Percentiles rank a stretch among this genome's conserved stretches.
phyloP scores from a whole-genome alignment of 92 coral and sea anemone genomes.

The Parazoanthus swiftii region DNA sequence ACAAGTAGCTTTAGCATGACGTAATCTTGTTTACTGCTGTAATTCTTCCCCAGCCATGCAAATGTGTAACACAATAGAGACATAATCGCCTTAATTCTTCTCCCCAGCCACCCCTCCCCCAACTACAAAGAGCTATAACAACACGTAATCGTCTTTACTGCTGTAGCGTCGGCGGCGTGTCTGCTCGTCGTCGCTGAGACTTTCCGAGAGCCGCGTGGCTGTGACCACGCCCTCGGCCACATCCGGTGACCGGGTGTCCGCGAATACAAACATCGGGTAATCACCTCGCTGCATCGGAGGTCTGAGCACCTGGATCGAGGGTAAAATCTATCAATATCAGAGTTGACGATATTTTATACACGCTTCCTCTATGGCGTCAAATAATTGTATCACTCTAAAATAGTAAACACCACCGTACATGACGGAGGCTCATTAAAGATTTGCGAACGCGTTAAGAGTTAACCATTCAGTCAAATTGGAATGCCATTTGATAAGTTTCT shows the following conservation, averaged over 20 bases:
- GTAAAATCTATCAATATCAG: neutral
- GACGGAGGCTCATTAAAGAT: neutral
- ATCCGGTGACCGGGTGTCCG: conserved; percentile 62
- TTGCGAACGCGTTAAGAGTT: no score
- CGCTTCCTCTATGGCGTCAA: neutral
- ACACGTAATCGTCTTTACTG: conserved; percentile 40
- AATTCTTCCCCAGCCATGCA: neutral
- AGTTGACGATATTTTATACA: neutral
- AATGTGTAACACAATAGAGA: neutral
- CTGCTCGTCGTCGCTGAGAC: conserved; percentile 57
- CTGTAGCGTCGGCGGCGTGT: conserved; percentile 30
- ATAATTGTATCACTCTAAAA: no score
- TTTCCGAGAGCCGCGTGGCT: conserved; percentile 75
- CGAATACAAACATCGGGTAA: conserved; percentile 93
- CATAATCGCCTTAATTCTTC: neutral
- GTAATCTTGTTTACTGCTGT: neutral
- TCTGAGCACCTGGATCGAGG: conserved; percentile 67
- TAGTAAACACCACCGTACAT: neutral
- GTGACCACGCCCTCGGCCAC: conserved; percentile 57
- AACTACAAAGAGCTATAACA: neutral
- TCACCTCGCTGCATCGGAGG: conserved; percentile 99
- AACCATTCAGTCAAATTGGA: no score
- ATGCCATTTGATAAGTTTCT: no score
- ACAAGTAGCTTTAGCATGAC: neutral
- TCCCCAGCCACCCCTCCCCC: neutral